Evolutionary conservation across 2,888 invertebrate genomes (phyloP), one percentile per base, ranked within the genome.

Genomic region (Epinotia bilunana): DNA sequence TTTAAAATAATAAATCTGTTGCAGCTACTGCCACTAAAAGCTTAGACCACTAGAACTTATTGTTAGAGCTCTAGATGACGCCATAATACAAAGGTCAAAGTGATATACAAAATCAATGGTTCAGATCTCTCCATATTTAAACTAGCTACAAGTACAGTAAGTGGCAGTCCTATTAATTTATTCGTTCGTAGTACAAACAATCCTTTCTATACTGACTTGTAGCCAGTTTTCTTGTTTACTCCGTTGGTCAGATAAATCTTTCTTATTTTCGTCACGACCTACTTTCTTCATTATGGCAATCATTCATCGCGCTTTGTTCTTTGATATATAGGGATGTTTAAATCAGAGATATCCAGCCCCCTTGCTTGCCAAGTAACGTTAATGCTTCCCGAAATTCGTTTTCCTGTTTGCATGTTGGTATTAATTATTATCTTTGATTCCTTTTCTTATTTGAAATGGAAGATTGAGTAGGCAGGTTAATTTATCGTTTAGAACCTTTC

Each of bases 301-400:
- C 78, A 77, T 77, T 80, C 80, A 79, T 78, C 77, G 46, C 62
- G 74, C 79, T 79, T 80, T 81, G 80, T 81, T 81, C 77, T 76
- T 70, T 78, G 80, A 79, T 79, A 76, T 80, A 80, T 79, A 77
- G 77, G 53, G 70, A 78, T 76, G 74, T 77, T 74, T 69, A 78
- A 77, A 78, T 78, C 78, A 77, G 74, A 73, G 68, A 76, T 68
- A 73, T 58, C 62, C 70, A 60, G 61, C 49, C 43, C n/a, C 28
- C 16, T 49, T 43, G 55, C 62, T 57, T 72, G 75, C 61, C 71
- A 72, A 75, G 61, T 67, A 33, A 71, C 72, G 73, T 64, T 74
- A 70, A 74, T 64, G 74, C 46, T 58, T 28, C 70, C 20, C 57
- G 20, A 74, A 61, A 74, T 33, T 70, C 63, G n/a, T 65, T 69